phyloP scores from a whole-genome alignment of 2,113 vertebrate species.

The Nansenia antarctica region DNA sequence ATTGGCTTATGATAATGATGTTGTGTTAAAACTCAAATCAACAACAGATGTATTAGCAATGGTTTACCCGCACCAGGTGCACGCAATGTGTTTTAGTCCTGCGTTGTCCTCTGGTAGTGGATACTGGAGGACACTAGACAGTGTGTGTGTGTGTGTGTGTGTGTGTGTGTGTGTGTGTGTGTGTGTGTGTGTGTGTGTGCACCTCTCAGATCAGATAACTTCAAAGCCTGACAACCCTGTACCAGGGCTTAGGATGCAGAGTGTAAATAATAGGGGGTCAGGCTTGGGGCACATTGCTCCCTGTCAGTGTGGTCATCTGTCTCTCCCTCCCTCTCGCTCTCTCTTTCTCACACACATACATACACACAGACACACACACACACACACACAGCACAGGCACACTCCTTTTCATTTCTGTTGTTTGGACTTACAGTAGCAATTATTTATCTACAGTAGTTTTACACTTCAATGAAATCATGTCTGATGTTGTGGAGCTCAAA shows the following conservation, averaged over 20 bases:
- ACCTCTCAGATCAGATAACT: conserved; percentile 62
- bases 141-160: too few relatives aligned
- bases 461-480: background rate
- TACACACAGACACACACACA: too few relatives aligned
- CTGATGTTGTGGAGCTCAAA: background rate
- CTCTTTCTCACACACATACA: background rate
- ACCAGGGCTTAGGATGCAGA: conserved; percentile 51
- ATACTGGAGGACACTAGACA: too few relatives aligned
- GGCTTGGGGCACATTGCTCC: conserved; percentile 42
- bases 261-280: conserved; percentile 64
- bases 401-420: too few relatives aligned
- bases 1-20: too few relatives aligned
- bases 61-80: too few relatives aligned
- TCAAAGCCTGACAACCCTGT: conserved; percentile 52
- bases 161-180: background rate
- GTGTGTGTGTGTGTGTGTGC: background rate
- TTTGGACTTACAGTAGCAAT: too few relatives aligned
- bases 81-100: too few relatives aligned
- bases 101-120: too few relatives aligned
- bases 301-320: conserved; percentile 37
- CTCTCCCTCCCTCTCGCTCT: conserved; percentile 28
- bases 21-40: too few relatives aligned
- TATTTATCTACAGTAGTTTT: background rate
- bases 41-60: too few relatives aligned
- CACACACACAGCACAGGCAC: too few relatives aligned